Conservation (phyloP, 2,797 vertebrate species). For the Protonibea diacanthus region DNA sequence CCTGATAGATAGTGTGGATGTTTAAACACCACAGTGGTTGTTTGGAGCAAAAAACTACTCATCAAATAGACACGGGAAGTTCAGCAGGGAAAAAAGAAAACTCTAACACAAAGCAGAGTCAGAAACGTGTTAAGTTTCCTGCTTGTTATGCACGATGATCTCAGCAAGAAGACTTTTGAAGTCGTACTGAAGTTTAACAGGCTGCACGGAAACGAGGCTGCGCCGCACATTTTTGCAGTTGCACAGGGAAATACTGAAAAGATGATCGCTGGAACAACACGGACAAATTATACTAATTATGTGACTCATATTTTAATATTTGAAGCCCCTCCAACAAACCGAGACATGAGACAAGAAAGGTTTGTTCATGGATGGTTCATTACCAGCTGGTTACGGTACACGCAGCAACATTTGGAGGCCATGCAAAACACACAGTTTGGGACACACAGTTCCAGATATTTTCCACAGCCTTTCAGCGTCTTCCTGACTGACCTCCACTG, state of each 20-base stretch:
- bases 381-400: neutral
- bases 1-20: neutral
- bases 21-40: neutral
- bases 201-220: neutral
- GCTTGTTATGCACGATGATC: neutral
- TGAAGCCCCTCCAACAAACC: neutral
- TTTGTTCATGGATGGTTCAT: neutral
- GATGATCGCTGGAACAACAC: neutral
- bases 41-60: neutral
- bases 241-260: neutral
- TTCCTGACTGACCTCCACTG: neutral
- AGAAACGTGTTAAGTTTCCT: neutral
- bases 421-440: slow-evolving; percentile 1
- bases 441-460: neutral
- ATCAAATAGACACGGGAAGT: neutral
- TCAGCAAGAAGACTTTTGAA: neutral
- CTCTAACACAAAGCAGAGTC: slow-evolving; percentile 1
- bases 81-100: no score
- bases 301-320: neutral
- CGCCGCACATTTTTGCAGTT: neutral
- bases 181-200: neutral
- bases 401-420: neutral
- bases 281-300: neutral
- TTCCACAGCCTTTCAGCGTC: neutral
- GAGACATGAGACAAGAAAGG: neutral